Base-by-base conservation (phyloP, 2,888 invertebrate species). In the Caradrina clavipalpis region DNA sequence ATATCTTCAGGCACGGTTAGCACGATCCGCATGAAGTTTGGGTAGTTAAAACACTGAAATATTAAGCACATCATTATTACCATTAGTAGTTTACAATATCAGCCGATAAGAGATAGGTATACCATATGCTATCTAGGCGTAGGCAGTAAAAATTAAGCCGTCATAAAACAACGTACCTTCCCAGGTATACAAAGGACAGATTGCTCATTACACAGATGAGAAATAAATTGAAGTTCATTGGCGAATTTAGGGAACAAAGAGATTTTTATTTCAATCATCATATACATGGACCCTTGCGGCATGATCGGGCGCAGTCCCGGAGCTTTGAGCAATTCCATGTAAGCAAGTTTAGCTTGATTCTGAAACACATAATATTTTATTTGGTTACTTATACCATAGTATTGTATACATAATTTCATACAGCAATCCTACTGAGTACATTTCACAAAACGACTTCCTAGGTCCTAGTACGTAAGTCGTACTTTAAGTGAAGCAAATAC, bases 221-320 rank as follows among this genome's bases (percentile, higher is more conserved):
- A 98, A n/a, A 99, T 98, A 91, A 99, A 99, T 75, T 98, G 97
- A 21, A 98, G 96, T 86, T 99, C 99, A 81, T 97, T 97, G 73
- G 97, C 95, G 86, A 99, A 98, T 80, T 97, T 96, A 0, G 98
- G 98, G 90, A 99, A 99, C 59, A 97, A 94, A 1, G 97, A 93
- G 91, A 98, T 97, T 88, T 99, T 97, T 54, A 97, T 95, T 87
- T 97, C 97, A 86, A 99, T 97, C 99, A 99, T 99, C 98, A 99
- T 99, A 91, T 99, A 99, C 99, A 99, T 99, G 5, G 99, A 99
- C 26, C 99, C 99, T 83, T 98, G 97, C 0, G 99, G 99, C 98
- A 98, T 98, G 56, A 98, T 97, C 0, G 99, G 99, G 31, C 97
- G 97, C 59, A 99, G 90, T 0, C 99, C 99, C 31, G 97, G 97